These are phyloP conservation scores for Neodiprion pinetum DNA, from an alignment of 1,140 invertebrate genomes.

Conservation along the genomic window DNA sequence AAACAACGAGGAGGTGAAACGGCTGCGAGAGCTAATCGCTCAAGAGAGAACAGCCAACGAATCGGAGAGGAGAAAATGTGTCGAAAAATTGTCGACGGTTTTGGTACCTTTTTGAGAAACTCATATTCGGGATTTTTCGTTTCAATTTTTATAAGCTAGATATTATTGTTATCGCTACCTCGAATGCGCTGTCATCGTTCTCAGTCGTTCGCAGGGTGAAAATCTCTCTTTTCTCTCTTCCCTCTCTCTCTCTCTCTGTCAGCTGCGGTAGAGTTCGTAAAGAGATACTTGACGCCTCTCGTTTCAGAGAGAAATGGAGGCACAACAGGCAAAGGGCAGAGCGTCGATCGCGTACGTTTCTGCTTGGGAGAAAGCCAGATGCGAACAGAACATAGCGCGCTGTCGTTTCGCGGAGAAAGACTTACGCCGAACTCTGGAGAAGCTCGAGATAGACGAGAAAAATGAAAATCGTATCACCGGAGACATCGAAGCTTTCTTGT, in stretches of 20 bases:
- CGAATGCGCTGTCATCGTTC: too few relatives aligned
- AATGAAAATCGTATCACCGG: conserved; percentile 43
- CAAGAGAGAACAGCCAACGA: background rate
- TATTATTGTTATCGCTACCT: too few relatives aligned
- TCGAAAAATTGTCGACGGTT: background rate
- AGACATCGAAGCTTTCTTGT: conserved; percentile 44
- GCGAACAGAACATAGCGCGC: conserved; percentile 44
- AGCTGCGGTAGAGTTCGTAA: too few relatives aligned
- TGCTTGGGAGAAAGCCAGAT: conserved; percentile 47
- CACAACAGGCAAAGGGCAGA: conserved; percentile 41
- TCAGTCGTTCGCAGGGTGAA: too few relatives aligned
- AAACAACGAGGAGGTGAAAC: background rate
- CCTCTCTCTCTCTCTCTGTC: too few relatives aligned
- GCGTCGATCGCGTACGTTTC: conserved; percentile 44
- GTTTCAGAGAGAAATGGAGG: conserved; percentile 44
- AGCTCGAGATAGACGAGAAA: conserved; percentile 37
- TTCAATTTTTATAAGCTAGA: background rate
- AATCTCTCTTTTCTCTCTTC: too few relatives aligned
- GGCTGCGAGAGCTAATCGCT: background rate
- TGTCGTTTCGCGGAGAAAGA: conserved; percentile 36
- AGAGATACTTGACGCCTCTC: too few relatives aligned
- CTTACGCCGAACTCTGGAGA: conserved; percentile 37
- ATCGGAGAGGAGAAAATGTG: background rate
- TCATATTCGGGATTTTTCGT: background rate
- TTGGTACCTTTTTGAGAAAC: background rate